Base-by-base conservation (phyloP, 2,113 vertebrate genomes). In the Columba janthina region DNA sequence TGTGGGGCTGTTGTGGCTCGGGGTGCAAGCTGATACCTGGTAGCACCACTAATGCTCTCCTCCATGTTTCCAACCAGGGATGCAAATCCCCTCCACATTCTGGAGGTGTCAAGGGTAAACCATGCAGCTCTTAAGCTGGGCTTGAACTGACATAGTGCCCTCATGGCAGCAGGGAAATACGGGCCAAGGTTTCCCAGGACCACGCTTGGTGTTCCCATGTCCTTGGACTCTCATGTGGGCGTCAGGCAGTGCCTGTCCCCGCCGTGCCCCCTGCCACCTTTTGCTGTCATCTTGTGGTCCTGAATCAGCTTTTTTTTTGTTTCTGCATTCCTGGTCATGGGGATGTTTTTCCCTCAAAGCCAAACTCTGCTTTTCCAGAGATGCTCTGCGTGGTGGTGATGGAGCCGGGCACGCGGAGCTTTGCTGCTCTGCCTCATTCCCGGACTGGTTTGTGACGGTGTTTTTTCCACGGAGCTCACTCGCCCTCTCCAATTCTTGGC, bases 51-150 rank as follows among this genome's bases (percentile, higher is more conserved):
- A 12, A 9, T 2, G 51, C 2, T 51, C 70, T 58, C 18, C 26
- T 84, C 53, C 0, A 0, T 1, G 9, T 44, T 48, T 51, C 48
- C 67, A n/a, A 8, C 34, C 0, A 1, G 67, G 28, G n/a, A n/a
- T 0, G 12, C 0, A 1, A 6, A 9, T 44, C 72, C 79, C 38
- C 6, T 1, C 7, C 53, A 6, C 12, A 9, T 32, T 78, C 74
- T 72, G 71, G 67, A 22, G 21, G 12, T 2, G 3, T 17, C 1
- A 1, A 20, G 62, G 70, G 67, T 34, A 20, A 95, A 77, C 21
- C 65, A 0, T 2, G 18, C 60, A 3, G 32, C 61, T 40, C 54
- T 61, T 58, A 9, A 32, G 9, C 4, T 3, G 2, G 16, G 22
- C 62, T 93, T 38, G 29, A 40, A 24, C 51, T 32, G 74, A 5